Percentiles rank a stretch among this genome's conserved stretches.
These are phyloP conservation scores for Stenchaetothrips biformis DNA, from an alignment of 2,888 invertebrate species.

Conservation along the genomic window DNA sequence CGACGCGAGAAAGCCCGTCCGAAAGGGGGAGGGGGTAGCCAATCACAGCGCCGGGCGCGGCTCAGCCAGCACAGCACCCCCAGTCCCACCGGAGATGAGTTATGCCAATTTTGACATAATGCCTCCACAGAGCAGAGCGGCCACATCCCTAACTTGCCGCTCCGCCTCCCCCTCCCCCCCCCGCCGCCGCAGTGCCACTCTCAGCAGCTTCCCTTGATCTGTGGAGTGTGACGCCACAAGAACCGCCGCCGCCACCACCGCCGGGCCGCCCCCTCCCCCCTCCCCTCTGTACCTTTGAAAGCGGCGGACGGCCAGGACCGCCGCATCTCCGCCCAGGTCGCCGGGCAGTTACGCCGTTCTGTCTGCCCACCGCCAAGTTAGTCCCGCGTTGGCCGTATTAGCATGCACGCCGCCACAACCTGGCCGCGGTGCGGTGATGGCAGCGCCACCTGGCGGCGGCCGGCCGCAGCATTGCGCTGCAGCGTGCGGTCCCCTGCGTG, in stretches of 20 bases:
- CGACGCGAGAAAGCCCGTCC: background rate
- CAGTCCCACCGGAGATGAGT: constrained; percentile 12
- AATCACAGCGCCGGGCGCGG: background rate
- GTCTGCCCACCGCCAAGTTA: background rate
- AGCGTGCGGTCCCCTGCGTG: background rate
- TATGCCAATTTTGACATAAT: constrained; percentile 25
- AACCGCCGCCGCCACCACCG: background rate
- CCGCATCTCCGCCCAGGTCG: too few relatives aligned
- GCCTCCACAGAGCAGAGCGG: background rate
- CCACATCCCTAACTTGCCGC: background rate
- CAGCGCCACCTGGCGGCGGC: background rate
- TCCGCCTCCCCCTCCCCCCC: background rate
- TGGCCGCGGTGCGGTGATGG: background rate
- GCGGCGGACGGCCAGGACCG: background rate
- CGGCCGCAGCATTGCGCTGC: background rate
- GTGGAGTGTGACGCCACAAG: constrained; percentile 19
- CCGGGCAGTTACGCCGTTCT: background rate
- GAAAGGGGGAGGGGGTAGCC: background rate
- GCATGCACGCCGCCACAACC: background rate
- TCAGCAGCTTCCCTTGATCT: constrained; percentile 14
- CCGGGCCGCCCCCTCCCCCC: background rate
- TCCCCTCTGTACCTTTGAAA: background rate
- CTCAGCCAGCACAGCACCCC: background rate
- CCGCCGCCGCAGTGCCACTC: background rate
- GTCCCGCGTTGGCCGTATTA: too few relatives aligned